Conservation (phyloP, 2,888 invertebrate species). For the Synergus gifuensis region DNA sequence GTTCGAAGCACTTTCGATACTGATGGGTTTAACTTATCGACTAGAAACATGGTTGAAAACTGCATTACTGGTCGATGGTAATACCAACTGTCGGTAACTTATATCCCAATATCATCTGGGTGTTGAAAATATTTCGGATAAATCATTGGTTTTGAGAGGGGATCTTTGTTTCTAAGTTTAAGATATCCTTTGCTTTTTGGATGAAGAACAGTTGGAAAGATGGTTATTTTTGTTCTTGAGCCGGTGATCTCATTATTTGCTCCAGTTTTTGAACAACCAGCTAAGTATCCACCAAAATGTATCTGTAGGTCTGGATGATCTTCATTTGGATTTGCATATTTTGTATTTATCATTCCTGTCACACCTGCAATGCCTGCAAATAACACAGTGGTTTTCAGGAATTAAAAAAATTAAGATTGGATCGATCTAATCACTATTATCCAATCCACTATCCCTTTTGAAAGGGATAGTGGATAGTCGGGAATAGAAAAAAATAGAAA, state of each 20-base stretch:
- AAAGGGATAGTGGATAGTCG: no score
- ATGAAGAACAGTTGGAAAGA: no score
- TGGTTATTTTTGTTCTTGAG: constrained; percentile 66
- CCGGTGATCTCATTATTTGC: constrained; percentile 49
- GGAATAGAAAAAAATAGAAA: no score
- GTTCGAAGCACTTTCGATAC: no score
- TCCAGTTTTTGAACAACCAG: constrained; percentile 79
- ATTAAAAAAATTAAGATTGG: not conserved
- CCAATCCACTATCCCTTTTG: no score
- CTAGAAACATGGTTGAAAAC: no score
- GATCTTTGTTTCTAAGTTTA: constrained; percentile 83
- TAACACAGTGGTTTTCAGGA: not conserved
- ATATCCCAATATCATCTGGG: constrained; percentile 86
- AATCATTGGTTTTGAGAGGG: constrained; percentile 89
- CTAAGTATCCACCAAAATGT: constrained; percentile 83
- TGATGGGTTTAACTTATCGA: no score
- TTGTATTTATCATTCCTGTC: constrained; percentile 82
- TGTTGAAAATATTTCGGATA: constrained; percentile 89
- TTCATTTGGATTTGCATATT: constrained; percentile 82
- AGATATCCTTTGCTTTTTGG: no score
- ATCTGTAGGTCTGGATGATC: constrained; percentile 84
- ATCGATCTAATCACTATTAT: no score
- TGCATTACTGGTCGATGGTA: no score
- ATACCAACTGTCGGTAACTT: not conserved
- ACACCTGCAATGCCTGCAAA: not conserved